Conservation (phyloP, 2,113 vertebrate genomes). For the Ptilonorhynchus violaceus region DNA sequence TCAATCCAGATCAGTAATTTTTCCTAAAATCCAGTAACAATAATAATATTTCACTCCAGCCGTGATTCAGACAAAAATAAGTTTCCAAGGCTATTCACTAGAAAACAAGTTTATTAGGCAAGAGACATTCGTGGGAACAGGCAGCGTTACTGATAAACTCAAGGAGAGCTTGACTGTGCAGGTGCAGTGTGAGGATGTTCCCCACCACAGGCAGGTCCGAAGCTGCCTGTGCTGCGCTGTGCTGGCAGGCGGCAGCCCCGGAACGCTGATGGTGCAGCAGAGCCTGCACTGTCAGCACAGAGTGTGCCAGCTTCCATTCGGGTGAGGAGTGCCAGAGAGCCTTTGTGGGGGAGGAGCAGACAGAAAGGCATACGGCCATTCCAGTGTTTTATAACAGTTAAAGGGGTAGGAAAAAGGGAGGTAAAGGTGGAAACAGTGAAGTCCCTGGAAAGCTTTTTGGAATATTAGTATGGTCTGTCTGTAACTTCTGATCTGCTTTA, state of each 20-base stretch:
- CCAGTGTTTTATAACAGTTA: rapidly evolving
- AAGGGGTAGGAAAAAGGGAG: no score
- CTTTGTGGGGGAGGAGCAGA: rapidly evolving
- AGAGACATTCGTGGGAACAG: background rate
- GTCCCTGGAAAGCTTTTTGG: background rate
- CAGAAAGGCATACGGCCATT: rapidly evolving
- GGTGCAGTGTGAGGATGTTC: no score
- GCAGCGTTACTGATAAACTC: no score
- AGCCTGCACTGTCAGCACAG: rapidly evolving
- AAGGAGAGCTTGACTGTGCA: no score
- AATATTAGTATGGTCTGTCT: rapidly evolving
- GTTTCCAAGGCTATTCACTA: no score
- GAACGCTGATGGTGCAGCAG: rapidly evolving
- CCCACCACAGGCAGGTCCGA: rapidly evolving
- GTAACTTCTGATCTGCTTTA: no score
- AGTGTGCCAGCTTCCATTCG: rapidly evolving
- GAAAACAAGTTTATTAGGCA: background rate
- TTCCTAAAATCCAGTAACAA: background rate
- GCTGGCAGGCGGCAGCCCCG: rapidly evolving
- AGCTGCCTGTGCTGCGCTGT: no score
- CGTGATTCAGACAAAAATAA: background rate
- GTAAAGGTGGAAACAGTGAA: background rate
- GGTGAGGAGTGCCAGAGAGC: no score
- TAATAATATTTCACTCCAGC: background rate
- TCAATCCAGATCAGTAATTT: background rate